A percentile compares a stretch with the other conserved stretches of the same genome.
These are phyloP conservation scores for Aulostomus chinensis DNA, from an alignment of 2,797 vertebrate genomes.

Conservation along the genomic window DNA sequence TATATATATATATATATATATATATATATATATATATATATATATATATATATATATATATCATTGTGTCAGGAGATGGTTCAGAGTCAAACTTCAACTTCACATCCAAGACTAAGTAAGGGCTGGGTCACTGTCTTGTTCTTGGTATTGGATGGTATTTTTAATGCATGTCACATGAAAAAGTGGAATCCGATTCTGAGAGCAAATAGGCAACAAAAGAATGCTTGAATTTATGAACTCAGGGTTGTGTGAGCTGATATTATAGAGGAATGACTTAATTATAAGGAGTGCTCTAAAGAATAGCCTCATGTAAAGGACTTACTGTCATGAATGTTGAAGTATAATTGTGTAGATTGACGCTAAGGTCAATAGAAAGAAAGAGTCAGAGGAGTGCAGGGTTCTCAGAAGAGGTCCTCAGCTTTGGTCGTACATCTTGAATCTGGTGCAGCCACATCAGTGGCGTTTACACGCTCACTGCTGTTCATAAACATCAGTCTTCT, in stretches of 20 bases:
- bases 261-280: too few relatives aligned
- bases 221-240: background rate
- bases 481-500: too few relatives aligned
- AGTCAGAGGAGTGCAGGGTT: too few relatives aligned
- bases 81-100: constrained; percentile 20
- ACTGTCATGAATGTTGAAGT: too few relatives aligned
- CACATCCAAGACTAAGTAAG: constrained; percentile 30
- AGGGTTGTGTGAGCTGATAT: background rate
- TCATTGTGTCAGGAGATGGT: constrained; percentile 1
- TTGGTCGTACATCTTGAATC: too few relatives aligned
- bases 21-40: too few relatives aligned
- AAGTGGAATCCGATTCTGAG: background rate
- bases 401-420: too few relatives aligned
- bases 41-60: background rate
- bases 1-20: too few relatives aligned
- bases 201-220: background rate
- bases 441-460: background rate
- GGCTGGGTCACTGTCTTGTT: background rate
- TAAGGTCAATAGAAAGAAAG: too few relatives aligned
- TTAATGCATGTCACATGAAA: background rate
- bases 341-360: too few relatives aligned
- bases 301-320: too few relatives aligned
- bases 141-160: constrained; percentile 17
- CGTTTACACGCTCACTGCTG: background rate
- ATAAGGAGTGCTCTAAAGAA: too few relatives aligned